These are phyloP conservation scores for Diachrysia chrysitis DNA, from an alignment of 2,888 invertebrate genomes.

Conservation along the genomic window DNA sequence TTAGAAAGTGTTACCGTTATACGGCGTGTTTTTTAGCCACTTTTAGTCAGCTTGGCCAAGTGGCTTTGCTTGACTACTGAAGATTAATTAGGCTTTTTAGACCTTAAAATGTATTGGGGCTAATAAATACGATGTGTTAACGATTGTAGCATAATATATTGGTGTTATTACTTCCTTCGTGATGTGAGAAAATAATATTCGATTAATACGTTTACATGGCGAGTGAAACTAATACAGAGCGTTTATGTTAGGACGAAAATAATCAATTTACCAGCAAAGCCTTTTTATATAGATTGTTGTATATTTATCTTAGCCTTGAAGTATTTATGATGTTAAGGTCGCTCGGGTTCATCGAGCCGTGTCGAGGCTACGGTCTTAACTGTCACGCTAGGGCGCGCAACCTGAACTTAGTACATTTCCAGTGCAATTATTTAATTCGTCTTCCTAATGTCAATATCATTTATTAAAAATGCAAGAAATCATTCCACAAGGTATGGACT, in stretches of 20 bases:
- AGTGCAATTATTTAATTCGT: not conserved
- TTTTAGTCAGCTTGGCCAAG: not conserved
- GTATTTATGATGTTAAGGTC: constrained; percentile 3
- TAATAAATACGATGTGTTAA: not conserved
- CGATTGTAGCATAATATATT: constrained; percentile 4
- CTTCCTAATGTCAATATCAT: not conserved
- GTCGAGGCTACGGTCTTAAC: not conserved
- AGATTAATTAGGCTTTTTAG: not conserved
- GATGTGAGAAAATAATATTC: not conserved
- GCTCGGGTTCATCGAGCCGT: not conserved
- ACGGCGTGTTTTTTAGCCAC: not conserved
- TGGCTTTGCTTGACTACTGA: not conserved
- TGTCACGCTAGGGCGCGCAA: not conserved
- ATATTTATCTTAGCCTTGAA: not conserved
- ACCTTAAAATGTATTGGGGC: not conserved
- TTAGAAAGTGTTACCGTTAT: not conserved
- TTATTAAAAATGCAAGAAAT: not conserved
- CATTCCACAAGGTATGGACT: constrained; percentile 7
- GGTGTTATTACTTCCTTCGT: not conserved
- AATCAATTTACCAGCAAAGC: not conserved
- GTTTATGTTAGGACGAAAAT: not conserved
- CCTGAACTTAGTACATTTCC: not conserved
- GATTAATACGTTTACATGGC: not conserved
- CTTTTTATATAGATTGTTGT: constrained; percentile 1
- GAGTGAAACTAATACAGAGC: not conserved